Percentiles rank a stretch among this genome's conserved stretches.
Evolutionary conservation across 1,140 invertebrate genomes (phyloP).

Genomic region (Drosophila mauritiana): DNA sequence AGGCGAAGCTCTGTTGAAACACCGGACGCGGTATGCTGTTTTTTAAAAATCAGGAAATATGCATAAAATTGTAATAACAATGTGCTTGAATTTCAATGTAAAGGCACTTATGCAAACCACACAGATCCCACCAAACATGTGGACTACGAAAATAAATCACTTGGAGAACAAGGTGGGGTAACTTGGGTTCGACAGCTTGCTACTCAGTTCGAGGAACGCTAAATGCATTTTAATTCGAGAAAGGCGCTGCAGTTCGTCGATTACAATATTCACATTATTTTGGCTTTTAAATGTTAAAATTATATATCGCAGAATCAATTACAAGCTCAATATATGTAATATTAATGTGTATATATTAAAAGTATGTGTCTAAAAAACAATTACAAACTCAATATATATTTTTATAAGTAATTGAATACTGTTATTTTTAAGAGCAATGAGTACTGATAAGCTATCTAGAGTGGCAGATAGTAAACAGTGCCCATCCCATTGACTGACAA

Average conservation of each 20-base stretch:
- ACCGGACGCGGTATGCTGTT: slow-evolving; percentile 85
- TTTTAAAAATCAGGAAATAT: slow-evolving; percentile 33
- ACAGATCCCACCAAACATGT: slow-evolving; percentile 33
- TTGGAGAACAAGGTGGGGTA: slow-evolving; percentile 11
- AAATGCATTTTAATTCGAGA: slow-evolving; percentile 5
- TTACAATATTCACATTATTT: background rate
- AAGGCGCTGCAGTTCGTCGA: background rate
- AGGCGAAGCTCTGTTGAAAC: slow-evolving; percentile 84
- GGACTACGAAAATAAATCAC: slow-evolving; percentile 51
- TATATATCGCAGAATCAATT: no score
- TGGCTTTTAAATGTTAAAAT: no score
- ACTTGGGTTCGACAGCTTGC: slow-evolving; percentile 25
- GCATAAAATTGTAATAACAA: slow-evolving; percentile 39
- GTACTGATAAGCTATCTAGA: slow-evolving; percentile 1
- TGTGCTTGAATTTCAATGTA: slow-evolving; percentile 8
- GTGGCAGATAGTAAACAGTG: background rate
- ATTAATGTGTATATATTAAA: no score
- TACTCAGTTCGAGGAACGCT: slow-evolving; percentile 8
- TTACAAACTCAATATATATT: background rate
- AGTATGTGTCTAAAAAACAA: no score
- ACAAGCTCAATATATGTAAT: no score
- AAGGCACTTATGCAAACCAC: slow-evolving; percentile 51
- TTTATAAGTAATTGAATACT: background rate
- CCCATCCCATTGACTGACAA: background rate
- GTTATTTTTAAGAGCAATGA: background rate